A percentile compares a stretch with the other conserved stretches of the same genome.
These are phyloP conservation scores for Hydra vulgaris DNA, from an alignment of 30 jellyfish, hydroid and myxozoan species.

Conservation along the genomic window DNA sequence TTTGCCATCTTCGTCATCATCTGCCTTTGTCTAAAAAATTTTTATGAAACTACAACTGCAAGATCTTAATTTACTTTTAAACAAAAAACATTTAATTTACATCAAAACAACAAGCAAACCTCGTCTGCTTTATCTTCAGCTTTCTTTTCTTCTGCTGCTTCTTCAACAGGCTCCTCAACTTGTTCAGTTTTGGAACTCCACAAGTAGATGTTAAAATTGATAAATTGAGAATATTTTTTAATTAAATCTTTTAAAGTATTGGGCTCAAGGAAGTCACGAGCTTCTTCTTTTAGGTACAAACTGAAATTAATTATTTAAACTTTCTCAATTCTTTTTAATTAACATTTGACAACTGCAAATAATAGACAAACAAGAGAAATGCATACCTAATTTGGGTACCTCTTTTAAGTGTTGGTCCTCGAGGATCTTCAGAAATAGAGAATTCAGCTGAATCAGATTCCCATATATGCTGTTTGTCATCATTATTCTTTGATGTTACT, in stretches of 20 bases:
- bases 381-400: conserved; percentile 95
- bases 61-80: no score
- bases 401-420: conserved; percentile 95
- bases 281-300: conserved; percentile 90
- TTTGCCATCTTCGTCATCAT: conserved; percentile 70
- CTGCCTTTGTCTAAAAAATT: conserved; percentile 41
- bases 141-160: conserved; percentile 66
- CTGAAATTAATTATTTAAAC: conserved; percentile 6
- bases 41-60: conserved; percentile 38
- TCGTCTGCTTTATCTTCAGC: conserved; percentile 47
- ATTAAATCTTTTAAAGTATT: conserved; percentile 71
- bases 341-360: background rate
- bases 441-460: conserved; percentile 94
- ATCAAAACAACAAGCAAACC: background rate
- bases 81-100: background rate
- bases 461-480: conserved; percentile 95
- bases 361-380: background rate
- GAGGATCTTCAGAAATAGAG: conserved; percentile 96
- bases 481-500: conserved; percentile 93
- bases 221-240: conserved; percentile 92
- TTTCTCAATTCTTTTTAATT: background rate
- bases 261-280: conserved; percentile 91
- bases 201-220: conserved; percentile 89
- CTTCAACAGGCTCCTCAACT: conserved; percentile 95
- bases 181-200: conserved; percentile 96